Evolutionary conservation across 92 coral and sea anemone species (phyloP), one percentile per base, ranked within the genome.

Genomic region (Actinostola sp.): DNA sequence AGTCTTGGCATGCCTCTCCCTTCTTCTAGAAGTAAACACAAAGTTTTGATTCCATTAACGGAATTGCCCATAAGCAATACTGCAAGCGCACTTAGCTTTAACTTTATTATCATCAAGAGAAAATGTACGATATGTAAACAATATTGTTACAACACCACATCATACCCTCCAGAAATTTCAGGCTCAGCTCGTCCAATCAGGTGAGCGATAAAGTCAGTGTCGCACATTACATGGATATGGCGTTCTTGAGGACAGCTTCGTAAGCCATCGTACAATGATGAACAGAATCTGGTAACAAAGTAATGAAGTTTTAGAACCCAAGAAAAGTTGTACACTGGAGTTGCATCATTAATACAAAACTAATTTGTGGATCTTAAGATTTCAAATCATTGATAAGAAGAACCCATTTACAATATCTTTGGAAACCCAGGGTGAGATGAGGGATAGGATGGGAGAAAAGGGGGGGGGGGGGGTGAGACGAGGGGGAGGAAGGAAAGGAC

Each of bases 1-100:
- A 25, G 99, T 92, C 79, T 95, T 95, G 13, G 99, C 99, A 83
- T 95, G 99, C 79, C 99, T 85, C 78, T 95, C 99, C 75, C 99
- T 81, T 62, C 97, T 88, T 73, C 97, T 88, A 62, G 32, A 67
- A 80, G 44, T 63, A 50, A 73, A 28, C 35, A 60, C 15, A 75
- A 26, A 23, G 8, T 51, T 31, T 29, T 63, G 73, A 61, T 50
- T 24, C 24, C 26, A 65, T 21, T 32, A 42, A 65, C 16, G n/a
- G n/a, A n/a, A n/a, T n/a, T n/a, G n/a, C n/a, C n/a, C n/a, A n/a
- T n/a, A n/a, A n/a, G n/a, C n/a, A n/a, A n/a, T n/a, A n/a, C n/a
- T n/a, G n/a, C n/a, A n/a, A n/a, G n/a, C n/a, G n/a, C n/a, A n/a
- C n/a, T n/a, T n/a, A n/a, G n/a, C n/a, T n/a, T n/a, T n/a, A n/a